Evolutionary conservation across 2,888 invertebrate species (phyloP).

Genomic region (Limnephilus marmoratus): DNA sequence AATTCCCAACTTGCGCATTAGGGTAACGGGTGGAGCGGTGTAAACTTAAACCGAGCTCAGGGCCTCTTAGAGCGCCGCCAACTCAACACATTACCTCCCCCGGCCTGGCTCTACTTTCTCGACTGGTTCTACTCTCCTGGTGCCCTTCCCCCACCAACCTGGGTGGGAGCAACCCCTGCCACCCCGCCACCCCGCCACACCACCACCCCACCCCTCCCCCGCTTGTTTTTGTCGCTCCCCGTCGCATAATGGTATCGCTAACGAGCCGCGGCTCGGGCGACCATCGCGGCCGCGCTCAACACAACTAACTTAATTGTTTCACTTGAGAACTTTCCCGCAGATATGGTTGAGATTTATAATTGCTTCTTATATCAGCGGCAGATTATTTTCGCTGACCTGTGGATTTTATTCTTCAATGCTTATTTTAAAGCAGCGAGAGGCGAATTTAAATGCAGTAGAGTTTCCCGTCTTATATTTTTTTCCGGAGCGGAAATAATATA

Average conservation of each 20-base stretch:
- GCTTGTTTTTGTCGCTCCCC: constrained; percentile 52
- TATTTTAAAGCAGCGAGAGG: not conserved
- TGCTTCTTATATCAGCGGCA: constrained; percentile 44
- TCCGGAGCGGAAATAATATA: not conserved
- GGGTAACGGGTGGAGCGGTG: constrained; percentile 50
- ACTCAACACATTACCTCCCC: constrained; percentile 55
- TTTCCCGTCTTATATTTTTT: not conserved
- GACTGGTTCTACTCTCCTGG: constrained; percentile 4
- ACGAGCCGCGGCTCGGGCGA: constrained; percentile 58
- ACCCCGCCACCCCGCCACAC: not conserved
- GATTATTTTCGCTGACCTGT: constrained; percentile 39
- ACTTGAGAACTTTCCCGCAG: constrained; percentile 35
- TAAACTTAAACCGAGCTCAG: constrained; percentile 53
- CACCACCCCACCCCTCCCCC: not conserved
- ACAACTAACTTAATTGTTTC: constrained; percentile 48
- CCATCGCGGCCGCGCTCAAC: constrained; percentile 39
- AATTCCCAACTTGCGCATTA: constrained; percentile 56
- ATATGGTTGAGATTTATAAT: constrained; percentile 47
- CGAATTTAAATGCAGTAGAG: not conserved
- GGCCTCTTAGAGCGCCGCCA: constrained; percentile 49
- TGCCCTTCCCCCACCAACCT: not conserved
- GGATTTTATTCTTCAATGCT: constrained; percentile 3
- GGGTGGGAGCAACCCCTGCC: not conserved
- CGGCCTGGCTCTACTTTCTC: constrained; percentile 8
- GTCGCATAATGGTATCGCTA: constrained; percentile 61